Conservation (phyloP, 2,113 vertebrate genomes). For the Caranx ignobilis region DNA sequence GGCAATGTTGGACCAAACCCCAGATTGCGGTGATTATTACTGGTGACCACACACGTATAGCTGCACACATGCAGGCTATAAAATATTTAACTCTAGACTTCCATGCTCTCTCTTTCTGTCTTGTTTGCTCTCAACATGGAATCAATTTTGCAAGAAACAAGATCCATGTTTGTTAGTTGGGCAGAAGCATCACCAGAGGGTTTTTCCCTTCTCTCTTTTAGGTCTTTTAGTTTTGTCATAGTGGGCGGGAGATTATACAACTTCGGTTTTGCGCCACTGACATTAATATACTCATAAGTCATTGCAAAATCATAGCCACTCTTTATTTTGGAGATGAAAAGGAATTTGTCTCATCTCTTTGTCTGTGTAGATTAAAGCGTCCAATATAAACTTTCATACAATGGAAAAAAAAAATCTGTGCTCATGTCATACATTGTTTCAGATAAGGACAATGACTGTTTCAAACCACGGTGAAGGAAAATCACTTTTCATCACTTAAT, state of each 20-base stretch:
- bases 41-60: slow-evolving; percentile 76
- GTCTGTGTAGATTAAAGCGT: slow-evolving; percentile 45
- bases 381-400: slow-evolving; percentile 44
- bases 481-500: slow-evolving; percentile 32
- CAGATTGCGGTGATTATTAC: slow-evolving; percentile 70
- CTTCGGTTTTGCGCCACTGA: slow-evolving; percentile 57
- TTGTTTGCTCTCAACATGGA: slow-evolving; percentile 72
- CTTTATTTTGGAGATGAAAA: slow-evolving; percentile 61
- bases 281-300: slow-evolving; percentile 66
- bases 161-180: slow-evolving; percentile 67
- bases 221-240: slow-evolving; percentile 46
- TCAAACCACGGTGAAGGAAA: slow-evolving; percentile 37
- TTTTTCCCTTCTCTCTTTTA: slow-evolving; percentile 53
- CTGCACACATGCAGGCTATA: slow-evolving; percentile 73
- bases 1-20: slow-evolving; percentile 62
- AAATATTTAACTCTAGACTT: slow-evolving; percentile 62
- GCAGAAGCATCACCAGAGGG: slow-evolving; percentile 67
- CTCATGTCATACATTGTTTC: slow-evolving; percentile 39
- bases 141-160: slow-evolving; percentile 72
- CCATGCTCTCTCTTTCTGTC: slow-evolving; percentile 51
- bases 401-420: slow-evolving; percentile 9
- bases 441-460: slow-evolving; percentile 57
- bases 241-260: slow-evolving; percentile 59
- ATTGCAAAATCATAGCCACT: slow-evolving; percentile 39
- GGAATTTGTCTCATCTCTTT: slow-evolving; percentile 35